These are phyloP conservation scores for Coracopsis vasa DNA, from an alignment of 2,113 vertebrate species.

Conservation along the genomic window DNA sequence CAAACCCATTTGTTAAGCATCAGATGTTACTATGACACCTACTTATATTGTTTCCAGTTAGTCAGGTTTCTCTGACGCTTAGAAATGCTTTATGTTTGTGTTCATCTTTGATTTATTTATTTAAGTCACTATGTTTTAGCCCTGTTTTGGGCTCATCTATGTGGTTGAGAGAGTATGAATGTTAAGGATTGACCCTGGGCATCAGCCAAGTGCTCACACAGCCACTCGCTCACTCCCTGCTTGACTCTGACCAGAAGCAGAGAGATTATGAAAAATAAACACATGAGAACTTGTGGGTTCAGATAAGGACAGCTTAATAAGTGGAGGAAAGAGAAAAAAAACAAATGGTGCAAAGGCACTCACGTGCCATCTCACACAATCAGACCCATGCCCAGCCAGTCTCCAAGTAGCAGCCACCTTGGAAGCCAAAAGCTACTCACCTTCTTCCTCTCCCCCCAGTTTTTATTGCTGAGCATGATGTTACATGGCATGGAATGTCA, in stretches of 20 bases:
- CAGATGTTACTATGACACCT: neutral
- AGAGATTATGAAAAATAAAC: neutral
- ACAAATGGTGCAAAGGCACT: neutral
- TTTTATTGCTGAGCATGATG: neutral
- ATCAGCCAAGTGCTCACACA: neutral
- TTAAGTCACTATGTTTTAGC: neutral
- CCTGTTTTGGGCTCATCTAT: neutral
- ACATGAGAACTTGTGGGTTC: neutral
- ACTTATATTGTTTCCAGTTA: neutral
- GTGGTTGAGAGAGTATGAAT: neutral
- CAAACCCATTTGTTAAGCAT: neutral
- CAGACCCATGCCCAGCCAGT: neutral
- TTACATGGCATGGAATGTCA: neutral
- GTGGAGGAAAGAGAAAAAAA: neutral
- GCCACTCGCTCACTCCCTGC: rapidly evolving
- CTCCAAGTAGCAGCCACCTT: neutral
- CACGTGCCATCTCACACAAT: rapidly evolving
- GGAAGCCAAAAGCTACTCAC: neutral
- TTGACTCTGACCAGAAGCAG: neutral
- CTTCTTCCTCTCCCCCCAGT: neutral
- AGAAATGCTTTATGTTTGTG: neutral
- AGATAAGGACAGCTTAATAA: neutral
- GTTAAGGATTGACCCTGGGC: neutral
- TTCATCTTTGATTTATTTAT: neutral
- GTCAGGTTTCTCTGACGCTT: neutral